Base-by-base conservation (phyloP, 2,797 vertebrate species). In the Philypnodon macrostomus region DNA sequence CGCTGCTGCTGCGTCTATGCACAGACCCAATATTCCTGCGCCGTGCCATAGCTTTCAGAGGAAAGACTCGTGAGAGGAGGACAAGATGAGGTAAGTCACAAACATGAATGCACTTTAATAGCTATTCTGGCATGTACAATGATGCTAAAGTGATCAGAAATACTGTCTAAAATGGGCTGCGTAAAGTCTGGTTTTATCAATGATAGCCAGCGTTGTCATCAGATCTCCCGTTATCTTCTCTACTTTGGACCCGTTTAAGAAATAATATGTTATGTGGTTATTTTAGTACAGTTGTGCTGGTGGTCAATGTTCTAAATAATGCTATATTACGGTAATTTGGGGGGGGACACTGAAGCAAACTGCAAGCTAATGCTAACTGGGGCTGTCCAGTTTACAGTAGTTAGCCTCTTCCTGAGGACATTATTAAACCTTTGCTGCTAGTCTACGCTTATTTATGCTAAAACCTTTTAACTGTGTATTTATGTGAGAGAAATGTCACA, bases 11-110 rank as follows among this genome's bases (percentile, higher is more conserved):
- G 40, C 30, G 73, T 55, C 77, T 51, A 47, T 51, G 18, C 48
- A 23, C 18, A 55, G 47, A 59, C 63, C 71, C 77, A n/a, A n/a
- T n/a, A n/a, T 89, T 90, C 90, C 89, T 89, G 85, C 75, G 71
- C 45, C 64, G 29, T 63, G 53, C 31, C 49, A 48, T 34, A 30
- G 57, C 47, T 47, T 58, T 42, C 56, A 57, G 41, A 67, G 50
- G 64, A 29, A 54, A 63, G 58, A 51, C 72, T 62, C 63, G 48
- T 38, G 29, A 68, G 47, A 54, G 46, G 68, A 58, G 67, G 74
- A 48, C 68, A 66, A 70, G 64, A 84, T 89, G 81, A 89, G 86
- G 87, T 87, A 87, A 69, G 4, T 17, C 46, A 16, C 1, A 3
- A 0, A 33, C 40, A 44, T 34, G 21, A 13, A 9, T 5, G n/a